A percentile compares a stretch with the other conserved stretches of the same genome.
phyloP scores from a whole-genome alignment of 2,797 vertebrate genomes.

The Chiroxiphia lanceolata region DNA sequence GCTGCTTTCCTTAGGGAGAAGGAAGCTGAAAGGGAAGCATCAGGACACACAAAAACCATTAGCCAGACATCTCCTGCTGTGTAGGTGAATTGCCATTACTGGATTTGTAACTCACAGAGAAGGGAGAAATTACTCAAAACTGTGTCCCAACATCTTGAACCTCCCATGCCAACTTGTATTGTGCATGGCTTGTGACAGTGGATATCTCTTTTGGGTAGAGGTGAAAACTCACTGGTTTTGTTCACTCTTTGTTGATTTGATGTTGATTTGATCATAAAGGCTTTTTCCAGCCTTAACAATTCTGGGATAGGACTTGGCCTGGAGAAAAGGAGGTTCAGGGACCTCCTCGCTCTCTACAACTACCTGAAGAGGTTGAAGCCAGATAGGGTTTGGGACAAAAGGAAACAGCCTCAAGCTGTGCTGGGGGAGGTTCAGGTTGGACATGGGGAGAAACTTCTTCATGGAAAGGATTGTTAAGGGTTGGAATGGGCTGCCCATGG shows the following conservation, averaged over 20 bases:
- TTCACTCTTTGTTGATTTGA: neutral
- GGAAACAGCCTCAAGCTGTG: neutral
- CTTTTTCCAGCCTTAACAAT: neutral
- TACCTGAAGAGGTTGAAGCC: neutral
- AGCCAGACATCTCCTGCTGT: neutral
- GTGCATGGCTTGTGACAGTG: neutral
- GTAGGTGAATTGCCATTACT: neutral
- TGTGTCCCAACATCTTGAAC: neutral
- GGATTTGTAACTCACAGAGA: neutral
- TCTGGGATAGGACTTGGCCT: neutral
- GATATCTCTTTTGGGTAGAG: neutral
- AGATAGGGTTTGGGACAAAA: neutral
- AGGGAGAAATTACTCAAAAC: neutral
- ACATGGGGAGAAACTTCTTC: neutral
- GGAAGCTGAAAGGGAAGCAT: neutral
- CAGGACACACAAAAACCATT: neutral
- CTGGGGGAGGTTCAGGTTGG: neutral
- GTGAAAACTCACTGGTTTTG: neutral
- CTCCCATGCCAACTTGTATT: neutral
- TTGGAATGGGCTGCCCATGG: neutral
- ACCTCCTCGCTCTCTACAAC: neutral
- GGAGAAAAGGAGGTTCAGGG: neutral
- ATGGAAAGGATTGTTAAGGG: neutral
- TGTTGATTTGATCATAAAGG: neutral
- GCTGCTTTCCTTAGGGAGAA: neutral